These are phyloP conservation scores for Neoitamus cyanurus DNA, from an alignment of 2,888 invertebrate genomes.

Conservation along the genomic window DNA sequence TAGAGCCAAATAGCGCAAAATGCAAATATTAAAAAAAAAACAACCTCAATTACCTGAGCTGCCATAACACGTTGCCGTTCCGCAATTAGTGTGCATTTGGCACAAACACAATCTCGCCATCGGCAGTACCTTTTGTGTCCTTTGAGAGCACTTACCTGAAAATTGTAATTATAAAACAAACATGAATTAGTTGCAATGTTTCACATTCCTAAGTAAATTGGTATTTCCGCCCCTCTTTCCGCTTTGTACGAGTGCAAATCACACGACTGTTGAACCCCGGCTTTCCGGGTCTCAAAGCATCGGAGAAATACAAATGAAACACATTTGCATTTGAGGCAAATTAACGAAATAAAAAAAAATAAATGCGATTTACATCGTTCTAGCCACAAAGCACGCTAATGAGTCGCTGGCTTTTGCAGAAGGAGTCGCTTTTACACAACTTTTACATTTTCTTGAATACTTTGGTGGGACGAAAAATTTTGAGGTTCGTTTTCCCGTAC, in stretches of 20 bases:
- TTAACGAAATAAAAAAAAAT: conserved; percentile 21
- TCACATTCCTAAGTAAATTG: conserved; percentile 27
- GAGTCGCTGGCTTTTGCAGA: background rate
- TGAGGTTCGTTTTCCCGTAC: background rate
- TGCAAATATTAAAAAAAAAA: conserved; percentile 20
- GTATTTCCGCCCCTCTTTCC: conserved; percentile 6
- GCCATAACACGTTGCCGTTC: conserved; percentile 99
- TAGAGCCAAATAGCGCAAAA: background rate
- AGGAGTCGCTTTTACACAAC: background rate
- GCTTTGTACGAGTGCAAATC: conserved; percentile 27
- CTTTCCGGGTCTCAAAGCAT: background rate
- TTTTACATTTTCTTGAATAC: background rate
- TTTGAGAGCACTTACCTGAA: conserved; percentile 71
- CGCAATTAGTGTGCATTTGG: conserved; percentile 97
- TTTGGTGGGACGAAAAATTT: background rate
- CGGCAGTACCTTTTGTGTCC: conserved; percentile 96
- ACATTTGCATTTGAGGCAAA: background rate
- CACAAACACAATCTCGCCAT: conserved; percentile 97
- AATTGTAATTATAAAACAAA: conserved; percentile 46
- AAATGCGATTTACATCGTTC: background rate
- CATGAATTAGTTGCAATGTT: conserved; percentile 40
- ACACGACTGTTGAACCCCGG: background rate
- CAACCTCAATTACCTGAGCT: conserved; percentile 76
- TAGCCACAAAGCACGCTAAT: background rate
- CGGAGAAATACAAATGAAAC: conserved; percentile 19